These are phyloP conservation scores for Zele albiditarsus DNA, from an alignment of 2,888 invertebrate genomes.

Conservation along the genomic window DNA sequence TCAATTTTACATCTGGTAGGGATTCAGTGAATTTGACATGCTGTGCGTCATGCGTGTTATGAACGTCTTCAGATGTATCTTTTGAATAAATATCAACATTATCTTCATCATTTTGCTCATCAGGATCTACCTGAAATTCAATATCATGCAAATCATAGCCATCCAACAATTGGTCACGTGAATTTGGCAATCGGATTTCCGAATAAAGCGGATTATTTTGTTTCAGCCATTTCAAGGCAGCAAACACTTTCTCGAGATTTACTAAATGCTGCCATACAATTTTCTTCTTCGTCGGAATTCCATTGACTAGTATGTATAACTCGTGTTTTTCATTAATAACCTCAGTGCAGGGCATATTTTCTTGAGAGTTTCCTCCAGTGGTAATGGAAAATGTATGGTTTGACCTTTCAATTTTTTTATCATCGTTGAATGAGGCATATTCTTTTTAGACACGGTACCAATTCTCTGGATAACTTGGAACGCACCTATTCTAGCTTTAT, in stretches of 20 bases:
- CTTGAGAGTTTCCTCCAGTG: conserved; percentile 61
- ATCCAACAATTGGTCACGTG: no score
- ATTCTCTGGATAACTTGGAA: conserved; percentile 62
- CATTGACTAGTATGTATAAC: conserved; percentile 59
- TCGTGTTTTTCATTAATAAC: conserved; percentile 59
- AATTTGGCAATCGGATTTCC: no score
- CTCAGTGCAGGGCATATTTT: conserved; percentile 58
- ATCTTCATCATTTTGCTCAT: no score
- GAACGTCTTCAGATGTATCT: not conserved
- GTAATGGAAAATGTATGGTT: conserved; percentile 63
- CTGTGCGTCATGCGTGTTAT: not conserved
- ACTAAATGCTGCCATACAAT: conserved; percentile 58
- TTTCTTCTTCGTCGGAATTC: conserved; percentile 58
- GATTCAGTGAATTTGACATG: not conserved
- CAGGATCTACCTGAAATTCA: no score
- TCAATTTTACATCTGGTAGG: not conserved
- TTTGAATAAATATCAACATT: no score
- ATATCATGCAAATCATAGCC: no score
- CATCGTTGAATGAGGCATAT: conserved; percentile 54
- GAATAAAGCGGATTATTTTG: no score
- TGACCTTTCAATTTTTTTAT: conserved; percentile 54
- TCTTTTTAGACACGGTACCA: conserved; percentile 60
- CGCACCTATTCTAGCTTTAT: conserved; percentile 51
- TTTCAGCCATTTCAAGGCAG: conserved; percentile 51
- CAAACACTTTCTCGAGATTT: conserved; percentile 57